Conservation (phyloP, 92 coral and sea anemone species). For the Porites cylindrica region DNA sequence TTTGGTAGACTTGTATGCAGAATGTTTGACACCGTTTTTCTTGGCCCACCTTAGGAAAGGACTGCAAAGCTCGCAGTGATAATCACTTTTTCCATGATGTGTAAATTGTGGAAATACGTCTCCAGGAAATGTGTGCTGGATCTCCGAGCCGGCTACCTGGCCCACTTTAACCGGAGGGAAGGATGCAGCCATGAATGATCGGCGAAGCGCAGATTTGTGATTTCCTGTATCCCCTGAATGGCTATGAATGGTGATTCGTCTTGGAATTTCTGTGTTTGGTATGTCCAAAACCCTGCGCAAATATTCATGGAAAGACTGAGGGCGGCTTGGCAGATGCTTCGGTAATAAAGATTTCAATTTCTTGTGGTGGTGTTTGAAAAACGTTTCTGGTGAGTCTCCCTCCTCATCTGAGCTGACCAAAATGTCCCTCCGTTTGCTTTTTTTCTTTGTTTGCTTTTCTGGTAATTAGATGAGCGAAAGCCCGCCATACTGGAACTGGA, state of each 20-base stretch:
- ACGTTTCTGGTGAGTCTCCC: constrained; percentile 11
- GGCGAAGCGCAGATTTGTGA: no score
- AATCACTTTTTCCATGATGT: no score
- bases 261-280: no score
- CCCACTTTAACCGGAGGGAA: constrained; percentile 59
- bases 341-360: constrained; percentile 42
- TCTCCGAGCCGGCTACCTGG: constrained; percentile 25
- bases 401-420: constrained; percentile 25
- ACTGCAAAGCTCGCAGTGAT: no score
- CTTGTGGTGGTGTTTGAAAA: constrained; percentile 37
- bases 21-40: no score
- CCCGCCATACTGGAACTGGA: constrained; percentile 8
- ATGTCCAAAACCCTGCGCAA: no score
- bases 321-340: not conserved
- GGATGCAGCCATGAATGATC: constrained; percentile 57
- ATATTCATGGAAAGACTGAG: not conserved
- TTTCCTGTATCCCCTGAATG: no score
- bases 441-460: no score
- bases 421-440: not conserved
- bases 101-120: no score
- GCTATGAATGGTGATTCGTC: no score
- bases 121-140: constrained; percentile 37
- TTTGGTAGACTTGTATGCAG: no score
- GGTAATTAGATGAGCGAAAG: not conserved
- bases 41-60: no score